A percentile compares a stretch with the other conserved stretches of the same genome.
phyloP scores from a whole-genome alignment of 2,888 invertebrate genomes.

The Cistogaster globosa region DNA sequence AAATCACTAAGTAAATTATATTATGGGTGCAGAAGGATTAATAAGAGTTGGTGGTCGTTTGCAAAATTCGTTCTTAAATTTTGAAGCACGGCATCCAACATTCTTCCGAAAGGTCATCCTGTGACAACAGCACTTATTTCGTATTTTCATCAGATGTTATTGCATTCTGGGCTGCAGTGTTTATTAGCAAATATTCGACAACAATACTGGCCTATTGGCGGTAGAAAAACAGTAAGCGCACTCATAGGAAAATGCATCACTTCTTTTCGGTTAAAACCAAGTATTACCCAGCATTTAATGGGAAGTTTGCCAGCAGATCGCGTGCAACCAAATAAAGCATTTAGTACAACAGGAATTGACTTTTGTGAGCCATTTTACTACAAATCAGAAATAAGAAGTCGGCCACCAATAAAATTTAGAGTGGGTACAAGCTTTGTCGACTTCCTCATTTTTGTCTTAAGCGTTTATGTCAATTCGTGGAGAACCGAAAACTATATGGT shows the following conservation, averaged over 20 bases:
- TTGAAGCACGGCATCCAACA: conserved; percentile 48
- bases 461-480: conserved; percentile 62
- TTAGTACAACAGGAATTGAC: conserved; percentile 55
- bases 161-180: no score
- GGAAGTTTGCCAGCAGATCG: not conserved
- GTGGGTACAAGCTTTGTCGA: conserved; percentile 66
- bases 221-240: conserved; percentile 34
- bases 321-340: conserved; percentile 29
- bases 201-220: conserved; percentile 61
- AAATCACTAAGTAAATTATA: no score
- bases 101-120: conserved; percentile 31
- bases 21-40: no score
- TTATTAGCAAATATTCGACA: no score
- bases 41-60: conserved; percentile 47
- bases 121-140: conserved; percentile 22
- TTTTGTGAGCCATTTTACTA: conserved; percentile 33
- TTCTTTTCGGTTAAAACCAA: conserved; percentile 48
- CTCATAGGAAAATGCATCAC: conserved; percentile 33
- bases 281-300: not conserved
- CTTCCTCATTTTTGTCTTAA: conserved; percentile 62
- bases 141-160: no score
- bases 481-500: no score
- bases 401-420: conserved; percentile 59
- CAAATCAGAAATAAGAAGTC: conserved; percentile 53
- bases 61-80: conserved; percentile 47